phyloP scores from a whole-genome alignment of 2,888 invertebrate genomes.

The Crematogaster levior region DNA sequence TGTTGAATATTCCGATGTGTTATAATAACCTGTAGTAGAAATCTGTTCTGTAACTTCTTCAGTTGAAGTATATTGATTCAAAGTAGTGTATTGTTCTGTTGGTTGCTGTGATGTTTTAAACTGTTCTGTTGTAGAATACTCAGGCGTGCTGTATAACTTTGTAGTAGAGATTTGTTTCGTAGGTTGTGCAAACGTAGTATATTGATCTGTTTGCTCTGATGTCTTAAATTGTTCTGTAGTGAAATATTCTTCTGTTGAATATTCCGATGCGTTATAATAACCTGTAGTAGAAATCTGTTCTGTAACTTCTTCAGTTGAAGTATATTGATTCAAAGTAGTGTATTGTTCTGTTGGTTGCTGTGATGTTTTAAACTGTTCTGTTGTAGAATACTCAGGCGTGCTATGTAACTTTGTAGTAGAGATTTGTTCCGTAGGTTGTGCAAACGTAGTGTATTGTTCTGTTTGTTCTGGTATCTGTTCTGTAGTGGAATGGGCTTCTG shows the following conservation, averaged over 20 bases:
- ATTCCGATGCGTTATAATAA: neutral
- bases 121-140: conserved; percentile 19
- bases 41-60: neutral
- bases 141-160: neutral
- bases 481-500: neutral
- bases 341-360: conserved; percentile 27
- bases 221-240: neutral
- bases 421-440: neutral
- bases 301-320: neutral
- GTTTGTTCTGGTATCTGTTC: neutral
- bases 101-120: neutral
- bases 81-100: conserved; percentile 13
- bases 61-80: neutral
- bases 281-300: neutral
- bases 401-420: too few species aligned
- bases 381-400: conserved; percentile 5
- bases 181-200: neutral
- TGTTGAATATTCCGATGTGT: neutral
- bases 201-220: neutral
- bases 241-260: neutral
- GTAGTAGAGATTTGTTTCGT: conserved; percentile 1
- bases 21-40: neutral
- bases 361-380: neutral
- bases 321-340: neutral
- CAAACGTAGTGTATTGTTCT: conserved; percentile 10